Percentiles rank a stretch among this genome's conserved stretches.
Conservation (phyloP, 2,888 invertebrate species). For the Mystacides longicornis region DNA sequence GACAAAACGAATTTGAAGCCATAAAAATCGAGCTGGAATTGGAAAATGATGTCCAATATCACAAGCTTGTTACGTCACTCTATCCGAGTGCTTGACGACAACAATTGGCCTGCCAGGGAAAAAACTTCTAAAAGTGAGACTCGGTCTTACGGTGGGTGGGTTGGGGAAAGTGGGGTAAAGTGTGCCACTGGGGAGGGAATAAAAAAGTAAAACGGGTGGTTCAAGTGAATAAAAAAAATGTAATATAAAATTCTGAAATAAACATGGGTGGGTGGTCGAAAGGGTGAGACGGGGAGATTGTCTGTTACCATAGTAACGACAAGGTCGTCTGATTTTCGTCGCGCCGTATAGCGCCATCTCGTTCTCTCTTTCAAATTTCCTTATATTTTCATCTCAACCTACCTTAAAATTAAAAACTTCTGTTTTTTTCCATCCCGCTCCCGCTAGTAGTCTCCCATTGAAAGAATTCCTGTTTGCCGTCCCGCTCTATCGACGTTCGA, state of each 20-base stretch:
- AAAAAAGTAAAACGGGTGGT: not conserved
- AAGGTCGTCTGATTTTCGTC: conserved; percentile 25
- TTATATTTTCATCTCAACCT: not conserved
- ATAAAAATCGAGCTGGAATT: too few relatives aligned
- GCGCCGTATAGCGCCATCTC: conserved; percentile 11
- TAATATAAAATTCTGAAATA: conserved; percentile 10
- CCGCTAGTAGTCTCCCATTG: not conserved
- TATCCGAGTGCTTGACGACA: too few relatives aligned
- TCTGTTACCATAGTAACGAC: conserved; percentile 23
- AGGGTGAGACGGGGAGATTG: conserved; percentile 11
- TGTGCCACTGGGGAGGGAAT: not conserved
- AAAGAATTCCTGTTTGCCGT: conserved; percentile 4
- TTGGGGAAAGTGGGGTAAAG: not conserved
- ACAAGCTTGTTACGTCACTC: too few relatives aligned
- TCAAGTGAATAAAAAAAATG: not conserved
- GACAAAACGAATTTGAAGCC: too few relatives aligned
- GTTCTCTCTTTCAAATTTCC: not conserved
- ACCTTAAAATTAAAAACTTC: not conserved
- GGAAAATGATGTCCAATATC: too few relatives aligned
- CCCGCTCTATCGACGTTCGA: conserved; percentile 3
- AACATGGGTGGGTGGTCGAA: conserved; percentile 11
- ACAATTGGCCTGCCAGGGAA: too few relatives aligned
- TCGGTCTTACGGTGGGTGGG: too few relatives aligned
- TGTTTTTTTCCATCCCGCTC: not conserved
- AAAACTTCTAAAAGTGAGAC: too few relatives aligned